Base-by-base conservation (phyloP, 1,140 invertebrate genomes). In the Tetranychus urticae region DNA sequence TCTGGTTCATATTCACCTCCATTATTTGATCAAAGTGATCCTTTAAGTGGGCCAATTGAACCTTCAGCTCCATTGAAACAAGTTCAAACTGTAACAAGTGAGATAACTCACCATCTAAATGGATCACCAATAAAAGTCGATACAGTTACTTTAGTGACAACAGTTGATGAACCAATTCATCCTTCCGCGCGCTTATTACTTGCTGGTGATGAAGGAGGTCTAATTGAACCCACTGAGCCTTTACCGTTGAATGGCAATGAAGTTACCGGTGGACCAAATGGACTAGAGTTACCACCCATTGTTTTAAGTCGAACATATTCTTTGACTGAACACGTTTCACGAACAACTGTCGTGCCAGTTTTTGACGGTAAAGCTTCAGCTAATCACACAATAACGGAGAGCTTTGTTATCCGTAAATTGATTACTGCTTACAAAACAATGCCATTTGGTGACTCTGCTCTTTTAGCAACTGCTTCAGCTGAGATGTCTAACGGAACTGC, bases 101-200 rank as follows among this genome's bases (percentile, higher is more conserved):
- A 66, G 37, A 62, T 70, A 12, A 67, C 66, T 23, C 62, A 65
- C 42, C 65, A 66, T 58, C 34, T 56, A 14, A 57, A 59, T 56
- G 63, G 68, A 10, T 42, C 62, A 39, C 58, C 62, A 13, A 62
- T 65, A 42, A 62, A 66, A 14, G 63, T 70, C 8, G 45, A 67
- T 8, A 68, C 66, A 8, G 36, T 68, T 2, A 68, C 68, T 23
- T 65, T 62, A 60, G 74, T 39, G 70, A 89, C 7, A 82, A 88
- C 67, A 72, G 88, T 56, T 84, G 89, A 69, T 71, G 88, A 13
- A 84, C 89, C 67, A 84, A 85, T 66, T 81, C 85, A 8, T 84
- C 88, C 66, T 81, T 85, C 39, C 82, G 85, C 65, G 78, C 59
- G 56, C 2, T 61, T 45, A 6, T n/a, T 52, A 31, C n/a, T 31